Conservation (phyloP, 2,113 vertebrate genomes). For the Neofelis nebulosa region DNA sequence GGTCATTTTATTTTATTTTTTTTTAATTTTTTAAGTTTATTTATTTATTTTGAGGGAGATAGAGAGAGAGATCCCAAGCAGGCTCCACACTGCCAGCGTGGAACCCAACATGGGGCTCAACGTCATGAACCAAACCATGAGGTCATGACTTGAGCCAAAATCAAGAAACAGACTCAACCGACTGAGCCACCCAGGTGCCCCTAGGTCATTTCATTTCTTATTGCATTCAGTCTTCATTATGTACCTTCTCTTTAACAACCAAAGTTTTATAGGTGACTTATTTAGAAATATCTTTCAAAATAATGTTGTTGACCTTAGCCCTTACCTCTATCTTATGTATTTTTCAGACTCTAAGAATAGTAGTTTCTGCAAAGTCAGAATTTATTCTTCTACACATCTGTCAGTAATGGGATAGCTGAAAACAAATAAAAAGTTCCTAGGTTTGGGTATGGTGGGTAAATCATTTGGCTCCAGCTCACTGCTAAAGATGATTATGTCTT, state of each 20-base stretch:
- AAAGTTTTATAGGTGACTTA: background rate
- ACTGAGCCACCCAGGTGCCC: too few species aligned
- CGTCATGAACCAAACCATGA: too few species aligned
- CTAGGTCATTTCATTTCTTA: background rate
- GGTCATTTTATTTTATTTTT: background rate
- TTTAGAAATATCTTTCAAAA: constrained; percentile 4
- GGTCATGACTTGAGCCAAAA: too few species aligned
- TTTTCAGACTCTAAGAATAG: background rate
- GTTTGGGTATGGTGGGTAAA: background rate
- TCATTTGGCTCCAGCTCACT: constrained; percentile 12
- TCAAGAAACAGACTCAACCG: too few species aligned
- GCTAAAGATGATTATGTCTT: background rate
- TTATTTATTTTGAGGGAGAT: too few species aligned
- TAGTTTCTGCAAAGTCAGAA: constrained; percentile 37
- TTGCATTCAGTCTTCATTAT: background rate
- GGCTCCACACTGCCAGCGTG: too few species aligned
- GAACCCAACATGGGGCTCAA: too few species aligned
- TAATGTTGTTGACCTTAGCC: background rate
- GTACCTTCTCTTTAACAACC: background rate
- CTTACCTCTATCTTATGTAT: background rate
- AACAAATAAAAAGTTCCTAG: background rate
- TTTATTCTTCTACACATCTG: background rate
- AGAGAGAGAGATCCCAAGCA: too few species aligned
- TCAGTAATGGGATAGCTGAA: background rate
- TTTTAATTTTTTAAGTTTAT: too few species aligned